Percentiles rank a stretch among this genome's conserved stretches.
Conservation (phyloP, 2,888 invertebrate genomes). For the Elmis aenea region DNA sequence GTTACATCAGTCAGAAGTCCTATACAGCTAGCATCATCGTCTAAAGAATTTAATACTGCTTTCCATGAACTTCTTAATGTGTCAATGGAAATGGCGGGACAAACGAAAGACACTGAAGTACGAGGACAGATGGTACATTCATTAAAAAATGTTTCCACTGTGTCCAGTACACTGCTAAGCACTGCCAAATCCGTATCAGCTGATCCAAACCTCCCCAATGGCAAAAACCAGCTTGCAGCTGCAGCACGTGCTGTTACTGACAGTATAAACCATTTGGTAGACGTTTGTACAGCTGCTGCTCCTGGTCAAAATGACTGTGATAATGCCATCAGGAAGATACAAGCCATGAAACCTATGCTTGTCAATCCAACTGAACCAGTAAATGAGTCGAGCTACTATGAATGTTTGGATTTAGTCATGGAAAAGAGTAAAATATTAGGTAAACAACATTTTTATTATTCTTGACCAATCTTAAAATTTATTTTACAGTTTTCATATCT, state of each 20-base stretch:
- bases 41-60: constrained; percentile 72
- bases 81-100: constrained; percentile 81
- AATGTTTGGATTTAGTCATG: constrained; percentile 86
- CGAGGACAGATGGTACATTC: constrained; percentile 80
- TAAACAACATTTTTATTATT: too few species aligned
- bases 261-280: constrained; percentile 84
- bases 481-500: too few species aligned
- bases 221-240: constrained; percentile 81
- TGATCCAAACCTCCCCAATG: constrained; percentile 85
- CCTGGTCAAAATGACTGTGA: constrained; percentile 97
- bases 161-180: constrained; percentile 77
- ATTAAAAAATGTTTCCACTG: constrained; percentile 80
- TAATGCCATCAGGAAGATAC: constrained; percentile 88
- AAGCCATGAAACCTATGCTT: constrained; percentile 75
- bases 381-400: constrained; percentile 85
- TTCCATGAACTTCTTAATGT: constrained; percentile 74
- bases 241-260: constrained; percentile 90
- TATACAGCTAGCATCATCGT: constrained; percentile 64
- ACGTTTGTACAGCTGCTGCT: constrained; percentile 81
- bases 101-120: constrained; percentile 68
- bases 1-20: constrained; percentile 71
- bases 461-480: too few species aligned
- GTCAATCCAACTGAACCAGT: constrained; percentile 85
- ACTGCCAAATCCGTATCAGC: constrained; percentile 87
- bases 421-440: constrained; percentile 78